A percentile compares a stretch with the other conserved stretches of the same genome.
phyloP scores from a whole-genome alignment of 2,797 vertebrate species.

The Huso huso region DNA sequence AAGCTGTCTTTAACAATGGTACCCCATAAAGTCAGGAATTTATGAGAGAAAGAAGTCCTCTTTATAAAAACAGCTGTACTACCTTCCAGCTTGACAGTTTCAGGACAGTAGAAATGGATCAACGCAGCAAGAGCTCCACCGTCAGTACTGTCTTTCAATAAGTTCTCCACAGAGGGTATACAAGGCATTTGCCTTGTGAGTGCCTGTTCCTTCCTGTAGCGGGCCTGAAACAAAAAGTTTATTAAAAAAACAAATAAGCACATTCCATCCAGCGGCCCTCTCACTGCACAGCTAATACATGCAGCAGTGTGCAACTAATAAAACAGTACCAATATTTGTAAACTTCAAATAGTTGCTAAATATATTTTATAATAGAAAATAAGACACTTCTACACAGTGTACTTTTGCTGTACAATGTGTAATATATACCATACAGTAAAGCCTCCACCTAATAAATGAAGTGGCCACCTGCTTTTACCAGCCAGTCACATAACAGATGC shows the following conservation, averaged over 20 bases:
- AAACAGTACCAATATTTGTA: no score
- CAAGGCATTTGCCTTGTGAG: conserved; percentile 73
- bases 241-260: conserved; percentile 13
- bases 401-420: no score
- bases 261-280: not conserved
- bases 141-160: conserved; percentile 86
- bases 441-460: no score
- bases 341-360: no score
- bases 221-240: conserved; percentile 59
- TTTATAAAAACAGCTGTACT: conserved; percentile 13
- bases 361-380: no score
- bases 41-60: not conserved
- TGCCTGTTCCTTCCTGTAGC: conserved; percentile 88
- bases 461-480: no score
- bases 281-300: not conserved
- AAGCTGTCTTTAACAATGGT: no score
- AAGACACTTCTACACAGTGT: no score
- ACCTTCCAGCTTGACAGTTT: conserved; percentile 76
- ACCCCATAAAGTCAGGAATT: no score
- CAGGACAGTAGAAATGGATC: conserved; percentile 92
- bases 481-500: no score
- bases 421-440: no score
- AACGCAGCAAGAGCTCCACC: conserved; percentile 82
- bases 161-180: conserved; percentile 87
- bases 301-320: not conserved